Percentiles rank a stretch among this genome's conserved stretches.
These are phyloP conservation scores for Pagetopsis macropterus DNA, from an alignment of 2,797 vertebrate genomes.

Conservation along the genomic window DNA sequence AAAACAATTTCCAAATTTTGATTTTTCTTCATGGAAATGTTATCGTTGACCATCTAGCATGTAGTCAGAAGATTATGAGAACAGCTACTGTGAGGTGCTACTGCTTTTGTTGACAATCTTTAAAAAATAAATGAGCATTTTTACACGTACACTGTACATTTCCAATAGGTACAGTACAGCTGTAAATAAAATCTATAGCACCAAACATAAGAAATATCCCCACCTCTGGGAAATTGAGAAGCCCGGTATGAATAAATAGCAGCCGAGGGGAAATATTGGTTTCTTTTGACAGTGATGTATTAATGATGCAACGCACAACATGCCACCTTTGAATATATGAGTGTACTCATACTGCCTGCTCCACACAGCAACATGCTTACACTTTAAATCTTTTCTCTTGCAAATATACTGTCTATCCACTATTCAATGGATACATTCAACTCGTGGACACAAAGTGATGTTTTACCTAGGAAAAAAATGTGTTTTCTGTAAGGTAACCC, in stretches of 20 bases:
- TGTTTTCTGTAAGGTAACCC: background rate
- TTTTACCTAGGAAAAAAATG: too few relatives aligned
- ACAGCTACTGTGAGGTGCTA: background rate
- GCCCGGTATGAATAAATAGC: conserved; percentile 29
- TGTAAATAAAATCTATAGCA: background rate
- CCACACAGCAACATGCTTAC: conserved; percentile 32
- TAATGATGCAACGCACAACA: conserved; percentile 47
- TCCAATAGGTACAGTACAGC: background rate
- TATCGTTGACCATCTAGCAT: background rate
- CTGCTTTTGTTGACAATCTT: background rate
- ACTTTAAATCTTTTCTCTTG: conserved; percentile 16
- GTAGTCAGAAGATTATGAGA: background rate
- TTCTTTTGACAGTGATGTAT: conserved; percentile 65
- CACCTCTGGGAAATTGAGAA: background rate
- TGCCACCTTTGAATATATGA: conserved; percentile 66
- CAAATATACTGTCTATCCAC: conserved; percentile 22
- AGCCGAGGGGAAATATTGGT: conserved; percentile 34
- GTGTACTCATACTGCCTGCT: conserved; percentile 57
- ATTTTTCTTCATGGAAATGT: background rate
- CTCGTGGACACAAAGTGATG: too few relatives aligned
- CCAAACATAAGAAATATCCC: conserved; percentile 23
- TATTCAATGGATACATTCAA: background rate
- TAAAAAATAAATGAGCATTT: background rate
- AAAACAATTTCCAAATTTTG: background rate
- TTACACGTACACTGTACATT: background rate